Evolutionary conservation across 2,113 vertebrate genomes (phyloP), one percentile per base, ranked within the genome.

Genomic region (Paratilapia polleni): DNA sequence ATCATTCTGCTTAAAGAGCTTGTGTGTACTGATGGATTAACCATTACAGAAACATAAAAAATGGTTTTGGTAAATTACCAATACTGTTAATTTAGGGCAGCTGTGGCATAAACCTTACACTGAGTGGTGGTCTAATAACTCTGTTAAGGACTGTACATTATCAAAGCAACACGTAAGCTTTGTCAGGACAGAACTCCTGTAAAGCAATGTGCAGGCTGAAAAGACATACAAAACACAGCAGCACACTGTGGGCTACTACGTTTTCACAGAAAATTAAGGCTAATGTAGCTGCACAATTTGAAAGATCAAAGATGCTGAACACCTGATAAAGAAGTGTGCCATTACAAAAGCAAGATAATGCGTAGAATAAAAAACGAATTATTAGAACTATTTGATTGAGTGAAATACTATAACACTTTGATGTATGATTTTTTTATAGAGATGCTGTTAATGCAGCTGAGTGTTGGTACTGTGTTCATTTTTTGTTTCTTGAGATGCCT

Each of bases 241-340:
- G 28, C 66, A 70, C 24, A 52, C 66, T 52, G 43, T 52, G 41
- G 19, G 24, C 14, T 66, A 8, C 26, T 66, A 13, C 47, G 0
- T 70, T 19, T 54, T 20, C 7, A 9, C 6, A 54, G 52, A 8
- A 17, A 19, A 0, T 68, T 28, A 0, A 0, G 47, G 15, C 41
- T 28, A 68, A 70, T 41, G 49, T 20, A 22, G 64, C 24, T 49
- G 64, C 15, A 28, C 26, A 28, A 47, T 49, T 12, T 26, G 41
- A 70, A 70, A 70, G 28, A 31, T 31, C 24, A 70, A 31, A 70
- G 43, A 52, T 70, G 5, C 6, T 31, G 66, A 70, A 70, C 47
- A 49, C 24, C 17, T 70, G 43, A 49, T 52, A 70, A 70, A 52
- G 43, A 52, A 73, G 24, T 49, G 24, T 49, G 24, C 66, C 66